These are phyloP conservation scores for Temnothorax longispinosus DNA, from an alignment of 1,140 invertebrate genomes.

Conservation along the genomic window DNA sequence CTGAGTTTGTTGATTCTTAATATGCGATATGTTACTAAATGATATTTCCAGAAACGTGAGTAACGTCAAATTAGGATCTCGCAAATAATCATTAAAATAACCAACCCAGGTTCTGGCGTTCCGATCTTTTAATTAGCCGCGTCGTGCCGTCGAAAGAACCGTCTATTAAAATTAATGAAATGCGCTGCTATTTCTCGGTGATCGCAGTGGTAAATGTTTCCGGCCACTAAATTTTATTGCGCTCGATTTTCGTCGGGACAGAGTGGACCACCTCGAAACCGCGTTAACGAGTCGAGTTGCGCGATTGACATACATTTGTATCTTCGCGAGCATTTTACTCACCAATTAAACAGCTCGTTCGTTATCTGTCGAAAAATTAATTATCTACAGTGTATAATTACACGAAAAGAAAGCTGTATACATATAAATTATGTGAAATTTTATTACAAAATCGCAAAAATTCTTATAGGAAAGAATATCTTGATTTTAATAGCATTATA, in stretches of 20 bases:
- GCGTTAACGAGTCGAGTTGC: constrained; percentile 50
- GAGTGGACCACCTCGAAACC: constrained; percentile 65
- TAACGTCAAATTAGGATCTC: constrained; percentile 26
- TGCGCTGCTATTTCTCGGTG: background rate
- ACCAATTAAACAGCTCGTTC: constrained; percentile 50
- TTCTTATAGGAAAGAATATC: background rate
- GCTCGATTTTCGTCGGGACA: constrained; percentile 47
- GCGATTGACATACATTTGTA: constrained; percentile 68
- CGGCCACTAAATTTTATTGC: constrained; percentile 57
- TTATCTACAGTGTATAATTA: constrained; percentile 33
- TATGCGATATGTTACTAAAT: background rate
- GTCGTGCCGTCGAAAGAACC: constrained; percentile 15
- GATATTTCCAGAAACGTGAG: background rate
- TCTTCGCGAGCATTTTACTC: constrained; percentile 26
- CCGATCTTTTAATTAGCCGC: constrained; percentile 38
- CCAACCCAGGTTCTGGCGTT: background rate
- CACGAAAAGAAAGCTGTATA: constrained; percentile 21
- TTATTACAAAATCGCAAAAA: constrained; percentile 2
- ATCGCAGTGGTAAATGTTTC: constrained; percentile 46
- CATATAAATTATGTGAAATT: background rate
- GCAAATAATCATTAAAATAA: constrained; percentile 35
- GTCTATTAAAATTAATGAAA: constrained; percentile 53
- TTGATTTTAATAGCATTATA: background rate
- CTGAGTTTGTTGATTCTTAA: constrained; percentile 15
- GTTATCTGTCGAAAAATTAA: constrained; percentile 50